These are phyloP conservation scores for Poeciliopsis prolifica DNA, from an alignment of 2,113 vertebrate genomes.

Conservation along the genomic window DNA sequence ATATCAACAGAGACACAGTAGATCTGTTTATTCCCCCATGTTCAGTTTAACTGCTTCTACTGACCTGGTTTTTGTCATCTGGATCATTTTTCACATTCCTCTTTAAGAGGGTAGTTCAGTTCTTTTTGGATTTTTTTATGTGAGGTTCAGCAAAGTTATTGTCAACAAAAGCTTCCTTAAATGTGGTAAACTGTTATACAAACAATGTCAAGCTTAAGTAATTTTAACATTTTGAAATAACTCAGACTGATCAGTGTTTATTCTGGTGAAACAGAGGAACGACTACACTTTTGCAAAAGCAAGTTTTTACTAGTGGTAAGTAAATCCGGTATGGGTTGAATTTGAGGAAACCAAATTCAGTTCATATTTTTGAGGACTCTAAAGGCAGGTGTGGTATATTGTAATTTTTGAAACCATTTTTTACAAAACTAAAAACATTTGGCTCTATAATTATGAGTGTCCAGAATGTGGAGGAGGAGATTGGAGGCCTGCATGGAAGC, in stretches of 20 bases:
- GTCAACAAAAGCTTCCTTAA: neutral
- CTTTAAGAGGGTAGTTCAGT: neutral
- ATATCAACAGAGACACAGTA: conserved; percentile 30
- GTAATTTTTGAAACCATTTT: neutral
- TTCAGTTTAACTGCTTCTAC: conserved; percentile 70
- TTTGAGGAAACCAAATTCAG: no score
- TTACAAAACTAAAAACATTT: no score
- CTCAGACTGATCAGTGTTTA: no score
- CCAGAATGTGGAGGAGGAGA: no score
- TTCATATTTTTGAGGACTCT: no score
- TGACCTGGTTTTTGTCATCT: conserved; percentile 11
- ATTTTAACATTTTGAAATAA: no score
- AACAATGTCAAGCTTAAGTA: no score
- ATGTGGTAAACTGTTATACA: neutral
- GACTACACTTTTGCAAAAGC: no score
- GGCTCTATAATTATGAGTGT: no score
- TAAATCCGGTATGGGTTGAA: no score
- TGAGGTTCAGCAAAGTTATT: neutral
- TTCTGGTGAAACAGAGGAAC: neutral
- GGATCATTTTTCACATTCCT: neutral
- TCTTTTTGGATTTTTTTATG: neutral
- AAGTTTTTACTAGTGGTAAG: neutral
- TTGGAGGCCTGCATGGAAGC: no score
- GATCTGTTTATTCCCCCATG: conserved; percentile 45
- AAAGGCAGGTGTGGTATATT: neutral